These are phyloP conservation scores for Passer montanus DNA, from an alignment of 2,113 vertebrate genomes.

Conservation along the genomic window DNA sequence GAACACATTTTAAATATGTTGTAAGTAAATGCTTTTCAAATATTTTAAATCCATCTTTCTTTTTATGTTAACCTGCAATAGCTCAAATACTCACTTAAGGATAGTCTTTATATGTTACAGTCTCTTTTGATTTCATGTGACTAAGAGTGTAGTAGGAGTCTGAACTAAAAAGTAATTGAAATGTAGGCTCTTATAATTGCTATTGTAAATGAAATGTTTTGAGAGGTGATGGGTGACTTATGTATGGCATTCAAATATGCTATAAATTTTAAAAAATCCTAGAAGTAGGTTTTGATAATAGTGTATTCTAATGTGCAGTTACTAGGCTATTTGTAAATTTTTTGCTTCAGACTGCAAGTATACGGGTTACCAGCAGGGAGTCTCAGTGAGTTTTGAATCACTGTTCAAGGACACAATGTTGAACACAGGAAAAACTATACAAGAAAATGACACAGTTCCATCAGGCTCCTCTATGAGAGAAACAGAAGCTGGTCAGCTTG, in stretches of 20 bases:
- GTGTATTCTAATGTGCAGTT: background rate
- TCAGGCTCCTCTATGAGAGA: background rate
- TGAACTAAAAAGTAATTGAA: background rate
- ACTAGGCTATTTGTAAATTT: background rate
- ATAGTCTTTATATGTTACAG: background rate
- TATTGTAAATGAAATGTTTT: background rate
- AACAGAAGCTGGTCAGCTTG: background rate
- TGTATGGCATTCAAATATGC: background rate
- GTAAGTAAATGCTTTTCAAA: background rate
- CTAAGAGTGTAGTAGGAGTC: background rate
- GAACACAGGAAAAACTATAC: background rate
- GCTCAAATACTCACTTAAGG: background rate
- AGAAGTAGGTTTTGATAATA: background rate
- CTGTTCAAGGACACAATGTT: background rate
- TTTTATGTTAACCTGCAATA: background rate
- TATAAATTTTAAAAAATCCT: background rate
- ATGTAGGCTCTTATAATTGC: background rate
- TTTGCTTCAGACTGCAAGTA: conserved; percentile 6
- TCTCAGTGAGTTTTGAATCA: conserved; percentile 30
- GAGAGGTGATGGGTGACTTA: background rate
- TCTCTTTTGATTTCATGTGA: background rate
- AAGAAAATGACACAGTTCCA: background rate
- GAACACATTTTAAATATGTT: background rate
- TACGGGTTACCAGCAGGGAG: conserved; percentile 56
- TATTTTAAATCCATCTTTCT: background rate